Percentiles rank a stretch among this genome's conserved stretches.
Conservation (phyloP, 2,797 vertebrate genomes). For the Etheostoma nigrum region DNA sequence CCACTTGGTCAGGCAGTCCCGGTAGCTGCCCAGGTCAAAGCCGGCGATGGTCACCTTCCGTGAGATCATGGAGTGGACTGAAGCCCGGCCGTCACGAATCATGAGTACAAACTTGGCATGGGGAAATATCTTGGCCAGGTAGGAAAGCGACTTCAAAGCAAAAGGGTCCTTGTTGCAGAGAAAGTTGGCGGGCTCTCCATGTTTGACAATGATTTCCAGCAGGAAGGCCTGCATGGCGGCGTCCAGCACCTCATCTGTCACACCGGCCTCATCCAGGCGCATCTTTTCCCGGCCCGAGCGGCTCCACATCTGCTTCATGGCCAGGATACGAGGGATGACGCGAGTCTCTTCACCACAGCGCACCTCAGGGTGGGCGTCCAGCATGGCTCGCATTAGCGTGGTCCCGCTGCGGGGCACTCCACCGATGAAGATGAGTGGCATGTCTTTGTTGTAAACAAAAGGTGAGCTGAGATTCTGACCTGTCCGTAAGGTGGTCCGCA, state of each 20-base stretch:
- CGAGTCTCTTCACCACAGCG: constrained; percentile 96
- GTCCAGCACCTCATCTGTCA: constrained; percentile 96
- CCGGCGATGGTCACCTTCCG: constrained; percentile 98
- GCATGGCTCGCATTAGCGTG: constrained; percentile 97
- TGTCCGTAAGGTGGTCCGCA: constrained; percentile 81
- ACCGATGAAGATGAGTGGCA: constrained; percentile 96
- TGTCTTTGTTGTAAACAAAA: constrained; percentile 95
- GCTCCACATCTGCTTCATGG: constrained; percentile 99
- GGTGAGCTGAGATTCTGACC: constrained; percentile 80
- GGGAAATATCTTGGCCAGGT: constrained; percentile 97
- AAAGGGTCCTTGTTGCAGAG: constrained; percentile 99
- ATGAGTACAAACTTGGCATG: constrained; percentile 98
- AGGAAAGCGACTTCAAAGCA: constrained; percentile 95
- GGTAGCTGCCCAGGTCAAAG: constrained; percentile 96
- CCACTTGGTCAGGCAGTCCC: constrained; percentile 99
- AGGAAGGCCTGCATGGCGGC: constrained; percentile 98
- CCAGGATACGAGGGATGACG: constrained; percentile 95
- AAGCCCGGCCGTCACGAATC: constrained; percentile 95
- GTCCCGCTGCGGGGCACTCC: constrained; percentile 97
- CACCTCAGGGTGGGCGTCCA: constrained; percentile 95
- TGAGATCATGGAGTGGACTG: constrained; percentile 99
- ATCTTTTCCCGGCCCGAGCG: constrained; percentile 96
- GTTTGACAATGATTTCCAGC: constrained; percentile 96
- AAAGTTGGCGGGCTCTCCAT: constrained; percentile 94
- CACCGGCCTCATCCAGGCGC: constrained; percentile 95